Conservation (phyloP, 2,797 vertebrate species). For the Xiphophorus birchmanni region DNA sequence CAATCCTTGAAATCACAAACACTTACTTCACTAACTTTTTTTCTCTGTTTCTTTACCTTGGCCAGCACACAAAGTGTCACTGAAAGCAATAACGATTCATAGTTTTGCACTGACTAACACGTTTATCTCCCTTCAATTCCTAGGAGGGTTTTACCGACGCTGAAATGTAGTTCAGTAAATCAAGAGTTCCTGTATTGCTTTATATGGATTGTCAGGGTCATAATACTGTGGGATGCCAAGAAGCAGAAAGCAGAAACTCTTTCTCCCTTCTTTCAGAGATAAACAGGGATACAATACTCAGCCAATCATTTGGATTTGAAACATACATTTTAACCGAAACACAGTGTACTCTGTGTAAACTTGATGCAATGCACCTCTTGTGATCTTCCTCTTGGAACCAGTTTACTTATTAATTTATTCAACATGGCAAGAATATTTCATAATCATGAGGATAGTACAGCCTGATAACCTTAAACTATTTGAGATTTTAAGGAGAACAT, state of each 20-base stretch:
- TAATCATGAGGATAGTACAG: background rate
- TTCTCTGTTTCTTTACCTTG: slow-evolving; percentile 28
- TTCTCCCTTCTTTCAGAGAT: background rate
- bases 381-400: background rate
- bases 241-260: background rate
- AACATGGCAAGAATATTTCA: background rate
- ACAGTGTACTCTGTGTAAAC: background rate
- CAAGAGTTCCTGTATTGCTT: slow-evolving; percentile 2
- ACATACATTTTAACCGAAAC: background rate
- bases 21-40: slow-evolving; percentile 14
- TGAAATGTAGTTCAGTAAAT: slow-evolving; percentile 5
- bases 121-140: slow-evolving; percentile 14
- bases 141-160: background rate
- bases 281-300: background rate
- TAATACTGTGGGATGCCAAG: background rate
- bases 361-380: no score
- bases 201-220: background rate
- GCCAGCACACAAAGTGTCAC: slow-evolving; percentile 21
- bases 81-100: slow-evolving; percentile 34
- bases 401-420: background rate
- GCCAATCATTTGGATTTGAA: background rate
- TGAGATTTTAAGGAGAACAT: background rate
- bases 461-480: background rate
- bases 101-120: slow-evolving; percentile 20
- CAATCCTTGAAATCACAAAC: slow-evolving; percentile 1